Base-by-base conservation (phyloP, 1,140 invertebrate genomes). In the Listronotus oregonensis region DNA sequence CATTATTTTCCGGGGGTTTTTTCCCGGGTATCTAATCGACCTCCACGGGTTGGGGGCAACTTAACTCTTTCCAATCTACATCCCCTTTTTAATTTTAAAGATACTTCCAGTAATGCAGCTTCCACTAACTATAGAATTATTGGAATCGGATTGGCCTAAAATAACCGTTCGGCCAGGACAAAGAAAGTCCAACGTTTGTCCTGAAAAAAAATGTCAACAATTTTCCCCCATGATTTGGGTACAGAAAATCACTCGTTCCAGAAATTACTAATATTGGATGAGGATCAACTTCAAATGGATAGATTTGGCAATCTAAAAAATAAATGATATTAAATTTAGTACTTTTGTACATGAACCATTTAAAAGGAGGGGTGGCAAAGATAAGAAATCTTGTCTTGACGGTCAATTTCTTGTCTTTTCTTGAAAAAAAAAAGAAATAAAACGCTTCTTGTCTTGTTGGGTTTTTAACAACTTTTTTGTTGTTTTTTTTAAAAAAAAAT, bases 1-100 rank as follows among this genome's bases (percentile, higher is more conserved):
- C 43, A 59, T 82, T 84, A 0, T 79, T 82, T 1, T 78, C 73
- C 7, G 61, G 68, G 61, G 68, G 18, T 11, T 61, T n/a, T 50
- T 59, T 42, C 54, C 60, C 12, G 64, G 64, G 15, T 34, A 56
- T 40, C 60, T 61, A 14, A 27, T 31, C 0, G 52, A 12, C 17
- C 43, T 11, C 17, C 21, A 11, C 1, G 42, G 58, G 42, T 49
- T 9, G 9, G 32, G 6, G 57, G 15, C 65, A 62, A 11, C 21
- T 12, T 6, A 67, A 44, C 14, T 57, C n/a, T 9, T 11, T 27
- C 51, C 58, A 67, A 6, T 32, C 14, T 14, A 47, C 44, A 21
- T 15, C n/a, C 3, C 7, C 11, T 37, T 43, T 34, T 39, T 14
- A 17, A 54, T 54, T 15, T 9, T 17, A 54, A 54, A 54, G 12